Conservation (phyloP, 1,140 invertebrate species). For the Pachypeltis micranthus region DNA sequence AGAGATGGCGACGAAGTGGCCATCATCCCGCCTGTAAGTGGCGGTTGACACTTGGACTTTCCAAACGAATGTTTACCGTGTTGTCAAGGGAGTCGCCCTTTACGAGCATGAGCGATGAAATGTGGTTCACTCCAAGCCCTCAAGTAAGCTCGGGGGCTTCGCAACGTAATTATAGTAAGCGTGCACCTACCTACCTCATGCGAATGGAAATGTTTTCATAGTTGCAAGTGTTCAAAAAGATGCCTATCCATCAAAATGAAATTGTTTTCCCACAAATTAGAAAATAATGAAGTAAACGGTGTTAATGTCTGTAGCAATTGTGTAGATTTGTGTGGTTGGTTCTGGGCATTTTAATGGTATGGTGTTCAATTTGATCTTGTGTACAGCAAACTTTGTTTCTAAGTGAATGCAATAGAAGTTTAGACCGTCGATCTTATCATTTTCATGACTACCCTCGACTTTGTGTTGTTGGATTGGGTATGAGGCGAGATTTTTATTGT, state of each 20-base stretch:
- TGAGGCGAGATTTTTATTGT: too few relatives aligned
- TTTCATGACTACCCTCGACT: too few relatives aligned
- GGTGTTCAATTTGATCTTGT: too few relatives aligned
- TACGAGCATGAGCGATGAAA: not conserved
- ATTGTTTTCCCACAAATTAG: not conserved
- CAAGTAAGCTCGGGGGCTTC: not conserved
- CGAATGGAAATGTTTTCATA: not conserved
- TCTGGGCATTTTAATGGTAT: too few relatives aligned
- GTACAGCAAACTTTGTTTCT: too few relatives aligned
- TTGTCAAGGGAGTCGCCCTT: not conserved
- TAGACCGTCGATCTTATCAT: too few relatives aligned
- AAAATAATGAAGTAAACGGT: not conserved
- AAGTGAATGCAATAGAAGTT: too few relatives aligned
- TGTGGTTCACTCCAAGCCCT: not conserved
- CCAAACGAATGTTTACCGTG: too few relatives aligned
- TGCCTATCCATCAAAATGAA: not conserved
- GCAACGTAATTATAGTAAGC: not conserved
- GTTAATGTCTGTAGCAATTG: too few relatives aligned
- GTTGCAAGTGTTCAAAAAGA: not conserved
- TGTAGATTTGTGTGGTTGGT: too few relatives aligned
- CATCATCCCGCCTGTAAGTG: constrained; percentile 26
- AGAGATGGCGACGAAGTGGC: constrained; percentile 21
- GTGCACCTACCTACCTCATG: too few relatives aligned
- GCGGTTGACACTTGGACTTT: constrained; percentile 4
- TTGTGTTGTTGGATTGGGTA: too few relatives aligned